Evolutionary conservation across 2,113 vertebrate genomes (phyloP).

Genomic region (Hylia prasina): DNA sequence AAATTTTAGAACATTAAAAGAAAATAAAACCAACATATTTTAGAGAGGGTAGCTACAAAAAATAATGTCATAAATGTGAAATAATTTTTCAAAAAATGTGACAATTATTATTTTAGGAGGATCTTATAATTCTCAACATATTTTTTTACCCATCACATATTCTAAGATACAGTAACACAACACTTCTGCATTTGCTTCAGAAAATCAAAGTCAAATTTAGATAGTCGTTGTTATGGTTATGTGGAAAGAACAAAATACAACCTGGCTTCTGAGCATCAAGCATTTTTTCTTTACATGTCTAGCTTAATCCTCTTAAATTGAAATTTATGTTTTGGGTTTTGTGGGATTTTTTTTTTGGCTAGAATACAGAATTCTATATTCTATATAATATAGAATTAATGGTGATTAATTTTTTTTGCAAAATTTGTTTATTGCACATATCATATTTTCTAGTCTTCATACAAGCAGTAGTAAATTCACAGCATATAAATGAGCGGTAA

Average conservation of each 20-base stretch:
- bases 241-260: not conserved
- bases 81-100: not conserved
- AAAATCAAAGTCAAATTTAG: not conserved
- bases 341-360: not conserved
- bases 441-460: not conserved
- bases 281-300: not conserved
- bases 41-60: not conserved
- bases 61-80: not conserved
- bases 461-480: not conserved
- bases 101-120: not conserved
- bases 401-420: not conserved
- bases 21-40: not conserved
- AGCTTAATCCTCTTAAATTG: not conserved
- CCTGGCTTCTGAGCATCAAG: not conserved
- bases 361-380: not conserved
- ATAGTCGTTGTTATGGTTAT: not conserved
- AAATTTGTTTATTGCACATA: not conserved
- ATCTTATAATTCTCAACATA: not conserved
- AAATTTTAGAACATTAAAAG: not conserved
- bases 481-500: not conserved
- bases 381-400: no score
- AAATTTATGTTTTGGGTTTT: not conserved
- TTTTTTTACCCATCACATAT: not conserved
- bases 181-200: not conserved
- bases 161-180: not conserved